These are phyloP conservation scores for Microchirus variegatus DNA, from an alignment of 2,797 vertebrate species.

Conservation along the genomic window DNA sequence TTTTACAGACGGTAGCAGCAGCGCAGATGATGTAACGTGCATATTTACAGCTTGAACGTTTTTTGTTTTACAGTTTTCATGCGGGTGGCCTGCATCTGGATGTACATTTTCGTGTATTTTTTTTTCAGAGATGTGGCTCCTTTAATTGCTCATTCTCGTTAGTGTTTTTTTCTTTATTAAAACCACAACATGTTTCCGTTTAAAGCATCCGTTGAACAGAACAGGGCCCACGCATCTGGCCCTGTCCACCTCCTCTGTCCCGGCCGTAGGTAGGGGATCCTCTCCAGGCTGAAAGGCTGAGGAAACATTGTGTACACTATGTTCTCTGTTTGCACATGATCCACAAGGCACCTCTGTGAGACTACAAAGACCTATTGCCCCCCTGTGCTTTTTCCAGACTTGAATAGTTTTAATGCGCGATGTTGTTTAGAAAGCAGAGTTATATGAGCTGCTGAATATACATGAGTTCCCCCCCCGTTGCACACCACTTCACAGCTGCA, in stretches of 20 bases:
- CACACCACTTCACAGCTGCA: slow-evolving; percentile 30
- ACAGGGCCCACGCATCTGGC: slow-evolving; percentile 63
- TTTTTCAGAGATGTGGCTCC: slow-evolving; percentile 19
- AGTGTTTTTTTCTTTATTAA: slow-evolving; percentile 25
- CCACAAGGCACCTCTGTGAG: slow-evolving; percentile 26
- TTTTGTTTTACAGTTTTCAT: slow-evolving; percentile 41
- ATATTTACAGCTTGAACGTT: slow-evolving; percentile 30
- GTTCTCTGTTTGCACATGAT: slow-evolving; percentile 29
- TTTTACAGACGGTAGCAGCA: slow-evolving; percentile 1
- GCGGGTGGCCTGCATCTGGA: slow-evolving; percentile 55
- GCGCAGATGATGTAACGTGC: slow-evolving; percentile 48
- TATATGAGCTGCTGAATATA: slow-evolving; percentile 36
- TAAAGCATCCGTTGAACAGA: slow-evolving; percentile 9
- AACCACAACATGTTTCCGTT: slow-evolving; percentile 30
- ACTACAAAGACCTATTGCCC: slow-evolving; percentile 16
- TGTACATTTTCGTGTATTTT: slow-evolving; percentile 25
- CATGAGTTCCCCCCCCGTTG: slow-evolving; percentile 18
- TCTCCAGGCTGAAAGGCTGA: slow-evolving; percentile 59
- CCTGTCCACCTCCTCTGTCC: slow-evolving; percentile 24
- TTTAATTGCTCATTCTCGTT: slow-evolving; percentile 45
- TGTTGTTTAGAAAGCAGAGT: slow-evolving; percentile 18
- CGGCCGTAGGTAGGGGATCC: slow-evolving; percentile 49
- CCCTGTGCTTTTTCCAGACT: slow-evolving; percentile 18
- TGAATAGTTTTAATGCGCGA: slow-evolving; percentile 52
- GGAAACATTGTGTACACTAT: slow-evolving; percentile 49